Conservation (phyloP, 2,113 vertebrate genomes). For the Melanostigma gelatinosum region DNA sequence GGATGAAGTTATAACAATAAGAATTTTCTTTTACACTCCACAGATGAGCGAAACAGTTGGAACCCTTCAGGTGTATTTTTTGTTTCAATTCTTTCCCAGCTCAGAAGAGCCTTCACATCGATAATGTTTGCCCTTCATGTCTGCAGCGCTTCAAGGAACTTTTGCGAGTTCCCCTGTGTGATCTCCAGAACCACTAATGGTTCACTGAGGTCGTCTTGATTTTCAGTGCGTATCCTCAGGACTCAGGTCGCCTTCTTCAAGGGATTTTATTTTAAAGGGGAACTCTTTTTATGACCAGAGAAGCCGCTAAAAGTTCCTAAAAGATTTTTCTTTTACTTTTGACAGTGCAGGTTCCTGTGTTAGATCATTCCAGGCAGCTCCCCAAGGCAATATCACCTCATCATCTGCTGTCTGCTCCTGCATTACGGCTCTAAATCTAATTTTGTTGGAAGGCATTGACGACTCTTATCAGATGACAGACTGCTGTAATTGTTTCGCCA, state of each 20-base stretch:
- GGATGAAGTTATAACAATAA: no score
- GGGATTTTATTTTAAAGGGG: background rate
- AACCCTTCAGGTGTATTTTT: background rate
- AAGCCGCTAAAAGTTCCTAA: constrained; percentile 20
- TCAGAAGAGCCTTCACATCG: background rate
- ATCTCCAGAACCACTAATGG: background rate
- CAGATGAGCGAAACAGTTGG: background rate
- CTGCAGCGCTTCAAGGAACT: background rate
- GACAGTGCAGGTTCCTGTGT: constrained; percentile 3
- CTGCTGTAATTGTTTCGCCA: constrained; percentile 28
- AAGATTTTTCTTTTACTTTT: background rate
- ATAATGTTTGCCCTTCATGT: background rate
- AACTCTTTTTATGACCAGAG: background rate
- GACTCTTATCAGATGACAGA: constrained; percentile 30
- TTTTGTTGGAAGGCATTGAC: constrained; percentile 24
- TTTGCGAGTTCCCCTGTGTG: background rate
- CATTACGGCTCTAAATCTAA: constrained; percentile 33
- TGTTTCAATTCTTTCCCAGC: background rate
- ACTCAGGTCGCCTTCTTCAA: background rate
- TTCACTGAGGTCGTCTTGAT: background rate
- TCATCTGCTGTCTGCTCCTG: constrained; percentile 35
- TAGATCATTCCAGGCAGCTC: constrained; percentile 27
- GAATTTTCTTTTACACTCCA: background rate
- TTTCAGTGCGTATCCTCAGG: background rate
- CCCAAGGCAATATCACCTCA: constrained; percentile 36